These are phyloP conservation scores for Martes martes DNA, from an alignment of 2,113 vertebrate genomes.

Conservation along the genomic window DNA sequence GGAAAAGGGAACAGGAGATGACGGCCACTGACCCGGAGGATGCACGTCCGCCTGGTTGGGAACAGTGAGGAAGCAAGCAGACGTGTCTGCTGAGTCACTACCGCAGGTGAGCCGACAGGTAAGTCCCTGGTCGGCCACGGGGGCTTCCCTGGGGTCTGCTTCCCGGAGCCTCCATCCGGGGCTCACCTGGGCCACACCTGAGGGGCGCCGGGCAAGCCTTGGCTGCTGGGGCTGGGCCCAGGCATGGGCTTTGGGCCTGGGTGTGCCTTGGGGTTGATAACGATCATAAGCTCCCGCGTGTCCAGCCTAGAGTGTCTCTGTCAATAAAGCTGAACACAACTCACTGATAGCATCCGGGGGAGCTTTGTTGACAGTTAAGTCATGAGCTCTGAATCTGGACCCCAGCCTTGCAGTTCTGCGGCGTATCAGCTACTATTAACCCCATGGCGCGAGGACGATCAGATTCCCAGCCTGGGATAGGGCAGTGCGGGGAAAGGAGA, in stretches of 20 bases:
- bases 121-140: not conserved
- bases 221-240: not conserved
- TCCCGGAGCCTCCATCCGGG: not conserved
- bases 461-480: not conserved
- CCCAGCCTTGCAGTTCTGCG: not conserved
- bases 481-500: too few species aligned
- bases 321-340: not conserved
- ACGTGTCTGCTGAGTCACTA: not conserved
- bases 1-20: not conserved
- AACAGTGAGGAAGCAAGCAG: not conserved
- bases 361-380: not conserved
- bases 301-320: not conserved
- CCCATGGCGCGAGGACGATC: not conserved
- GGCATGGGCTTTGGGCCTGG: not conserved
- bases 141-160: not conserved
- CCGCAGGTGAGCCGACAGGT: accelerated
- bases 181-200: not conserved
- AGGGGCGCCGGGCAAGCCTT: not conserved
- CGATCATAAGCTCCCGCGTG: not conserved
- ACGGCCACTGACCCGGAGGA: not conserved
- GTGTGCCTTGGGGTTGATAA: not conserved
- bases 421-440: not conserved
- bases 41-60: not conserved
- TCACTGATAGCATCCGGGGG: not conserved
- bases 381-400: not conserved